Conservation (phyloP, 2,888 invertebrate species). For the Alsophila aescularia region DNA sequence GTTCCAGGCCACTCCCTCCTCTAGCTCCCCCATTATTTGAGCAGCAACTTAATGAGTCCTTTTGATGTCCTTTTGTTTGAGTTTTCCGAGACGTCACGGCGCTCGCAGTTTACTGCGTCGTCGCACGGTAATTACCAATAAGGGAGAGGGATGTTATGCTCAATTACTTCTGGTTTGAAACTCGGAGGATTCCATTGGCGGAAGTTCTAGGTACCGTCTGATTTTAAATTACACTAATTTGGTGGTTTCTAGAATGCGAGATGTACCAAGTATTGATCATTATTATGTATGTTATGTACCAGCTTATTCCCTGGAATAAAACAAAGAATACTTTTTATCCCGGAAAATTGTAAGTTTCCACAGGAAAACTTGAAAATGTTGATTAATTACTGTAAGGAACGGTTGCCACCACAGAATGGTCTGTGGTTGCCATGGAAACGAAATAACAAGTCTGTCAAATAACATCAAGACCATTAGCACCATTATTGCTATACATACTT, state of each 20-base stretch:
- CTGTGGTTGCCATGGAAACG: too few relatives aligned
- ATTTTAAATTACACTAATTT: constrained; percentile 12
- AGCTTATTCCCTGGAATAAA: too few relatives aligned
- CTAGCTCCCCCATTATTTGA: constrained; percentile 56
- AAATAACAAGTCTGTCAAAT: too few relatives aligned
- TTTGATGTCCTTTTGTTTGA: constrained; percentile 72
- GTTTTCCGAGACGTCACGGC: constrained; percentile 61
- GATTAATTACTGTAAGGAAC: too few relatives aligned
- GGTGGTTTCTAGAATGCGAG: background rate
- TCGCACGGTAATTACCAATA: constrained; percentile 61
- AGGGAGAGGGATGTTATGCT: constrained; percentile 36
- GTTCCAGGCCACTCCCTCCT: constrained; percentile 3
- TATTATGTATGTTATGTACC: too few relatives aligned
- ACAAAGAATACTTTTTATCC: too few relatives aligned
- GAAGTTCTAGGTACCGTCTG: constrained; percentile 42
- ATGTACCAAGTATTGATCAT: background rate
- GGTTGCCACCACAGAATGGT: too few relatives aligned
- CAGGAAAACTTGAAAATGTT: too few relatives aligned
- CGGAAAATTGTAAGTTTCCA: too few relatives aligned
- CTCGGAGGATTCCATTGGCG: constrained; percentile 43
- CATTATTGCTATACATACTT: too few relatives aligned
- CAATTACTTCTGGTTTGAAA: constrained; percentile 55
- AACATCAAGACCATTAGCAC: too few relatives aligned
- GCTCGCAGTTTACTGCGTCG: constrained; percentile 38
- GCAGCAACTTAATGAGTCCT: constrained; percentile 68